Percentiles rank a stretch among this genome's conserved stretches.
These are phyloP conservation scores for Rotaria macrura DNA, from an alignment of 2,888 invertebrate genomes.

Conservation along the genomic window DNA sequence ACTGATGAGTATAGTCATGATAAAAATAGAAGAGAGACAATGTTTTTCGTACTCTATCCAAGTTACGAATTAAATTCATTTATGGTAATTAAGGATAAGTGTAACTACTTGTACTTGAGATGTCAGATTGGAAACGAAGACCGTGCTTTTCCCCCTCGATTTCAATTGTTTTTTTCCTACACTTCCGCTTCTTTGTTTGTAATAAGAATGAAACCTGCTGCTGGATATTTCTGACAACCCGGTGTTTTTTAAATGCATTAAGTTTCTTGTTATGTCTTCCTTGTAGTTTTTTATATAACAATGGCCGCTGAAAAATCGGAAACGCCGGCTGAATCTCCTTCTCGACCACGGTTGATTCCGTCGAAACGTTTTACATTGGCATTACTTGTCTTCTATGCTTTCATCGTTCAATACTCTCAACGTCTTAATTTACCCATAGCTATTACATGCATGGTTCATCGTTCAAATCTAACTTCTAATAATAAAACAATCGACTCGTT, in stretches of 20 bases:
- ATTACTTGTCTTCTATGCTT: not conserved
- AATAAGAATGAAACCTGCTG: no score
- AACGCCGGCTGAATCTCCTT: not conserved
- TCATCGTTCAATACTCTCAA: conserved; percentile 16
- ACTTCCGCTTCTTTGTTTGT: not conserved
- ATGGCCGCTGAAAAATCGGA: not conserved
- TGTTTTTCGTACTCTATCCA: no score
- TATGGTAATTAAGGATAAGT: no score
- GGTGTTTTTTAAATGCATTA: not conserved
- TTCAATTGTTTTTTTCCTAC: not conserved
- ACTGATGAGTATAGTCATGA: no score
- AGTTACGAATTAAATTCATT: no score
- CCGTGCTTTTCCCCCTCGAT: no score
- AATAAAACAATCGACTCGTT: not conserved
- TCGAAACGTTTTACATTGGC: not conserved
- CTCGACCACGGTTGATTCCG: not conserved
- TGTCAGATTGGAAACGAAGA: no score
- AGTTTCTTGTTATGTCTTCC: not conserved
- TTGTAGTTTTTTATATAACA: not conserved
- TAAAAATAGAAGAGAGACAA: no score
- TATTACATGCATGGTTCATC: not conserved
- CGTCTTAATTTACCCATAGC: not conserved
- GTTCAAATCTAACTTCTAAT: not conserved
- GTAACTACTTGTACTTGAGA: no score
- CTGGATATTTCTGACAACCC: not conserved